phyloP scores from a whole-genome alignment of 2,113 vertebrate genomes.

The Phyllopteryx taeniolatus region DNA sequence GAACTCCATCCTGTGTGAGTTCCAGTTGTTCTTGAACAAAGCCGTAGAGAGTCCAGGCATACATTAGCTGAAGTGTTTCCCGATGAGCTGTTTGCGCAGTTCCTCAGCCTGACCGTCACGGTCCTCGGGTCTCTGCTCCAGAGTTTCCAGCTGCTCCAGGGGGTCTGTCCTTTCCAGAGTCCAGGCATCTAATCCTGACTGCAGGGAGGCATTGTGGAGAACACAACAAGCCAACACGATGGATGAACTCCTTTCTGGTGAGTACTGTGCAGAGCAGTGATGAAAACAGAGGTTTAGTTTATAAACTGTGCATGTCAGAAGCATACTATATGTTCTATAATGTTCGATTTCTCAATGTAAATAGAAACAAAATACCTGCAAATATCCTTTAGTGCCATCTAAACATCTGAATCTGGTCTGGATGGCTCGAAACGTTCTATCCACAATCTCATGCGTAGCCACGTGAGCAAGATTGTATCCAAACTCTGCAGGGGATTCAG shows the following conservation, averaged over 20 bases:
- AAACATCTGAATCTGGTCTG: slow-evolving; percentile 89
- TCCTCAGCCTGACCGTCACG: slow-evolving; percentile 82
- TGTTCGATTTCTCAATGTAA: neutral
- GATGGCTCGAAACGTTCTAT: slow-evolving; percentile 84
- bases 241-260: slow-evolving; percentile 89
- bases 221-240: slow-evolving; percentile 94
- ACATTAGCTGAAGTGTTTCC: slow-evolving; percentile 83
- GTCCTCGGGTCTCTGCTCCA: slow-evolving; percentile 78
- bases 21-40: neutral
- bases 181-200: slow-evolving; percentile 88
- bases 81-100: slow-evolving; percentile 80
- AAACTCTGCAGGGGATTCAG: slow-evolving; percentile 82
- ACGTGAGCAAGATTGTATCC: slow-evolving; percentile 88
- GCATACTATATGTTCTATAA: neutral
- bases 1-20: neutral
- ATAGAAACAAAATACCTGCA: slow-evolving; percentile 60
- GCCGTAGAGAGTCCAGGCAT: neutral
- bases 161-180: slow-evolving; percentile 76
- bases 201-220: slow-evolving; percentile 90
- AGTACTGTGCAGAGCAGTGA: slow-evolving; percentile 75
- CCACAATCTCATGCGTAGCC: slow-evolving; percentile 84
- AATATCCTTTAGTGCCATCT: slow-evolving; percentile 86
- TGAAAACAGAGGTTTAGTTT: neutral
- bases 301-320: neutral
- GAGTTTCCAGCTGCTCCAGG: slow-evolving; percentile 78